phyloP scores from a whole-genome alignment of 2,888 invertebrate genomes.

The Itoplectis maculator region DNA sequence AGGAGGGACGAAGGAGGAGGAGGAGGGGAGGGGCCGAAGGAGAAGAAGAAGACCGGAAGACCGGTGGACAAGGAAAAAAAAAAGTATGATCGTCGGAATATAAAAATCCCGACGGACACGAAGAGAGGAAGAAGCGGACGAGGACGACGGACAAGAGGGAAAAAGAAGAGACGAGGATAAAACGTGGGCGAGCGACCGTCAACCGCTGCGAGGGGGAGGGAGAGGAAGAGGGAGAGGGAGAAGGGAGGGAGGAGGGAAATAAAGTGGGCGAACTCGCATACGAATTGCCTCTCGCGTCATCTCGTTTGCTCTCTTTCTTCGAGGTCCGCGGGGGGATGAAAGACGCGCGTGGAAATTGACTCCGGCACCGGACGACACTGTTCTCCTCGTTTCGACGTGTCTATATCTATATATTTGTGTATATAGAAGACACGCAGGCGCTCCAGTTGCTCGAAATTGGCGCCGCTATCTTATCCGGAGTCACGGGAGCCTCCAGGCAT shows the following conservation, averaged over 20 bases:
- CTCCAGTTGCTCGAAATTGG: slow-evolving; percentile 22
- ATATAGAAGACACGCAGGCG: not conserved
- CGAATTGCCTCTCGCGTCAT: slow-evolving; percentile 72
- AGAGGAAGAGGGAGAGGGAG: slow-evolving; percentile 23
- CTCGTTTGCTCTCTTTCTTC: slow-evolving; percentile 58
- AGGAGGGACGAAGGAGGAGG: too few relatives aligned
- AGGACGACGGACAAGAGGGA: slow-evolving; percentile 52
- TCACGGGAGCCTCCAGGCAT: slow-evolving; percentile 16
- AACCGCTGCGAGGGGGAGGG: slow-evolving; percentile 69
- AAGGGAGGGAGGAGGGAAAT: slow-evolving; percentile 56
- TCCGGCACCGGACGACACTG: slow-evolving; percentile 45
- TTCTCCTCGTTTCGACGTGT: not conserved
- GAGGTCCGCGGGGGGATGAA: slow-evolving; percentile 49
- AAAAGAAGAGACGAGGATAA: slow-evolving; percentile 28
- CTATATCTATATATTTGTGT: too few relatives aligned
- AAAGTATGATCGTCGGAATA: slow-evolving; percentile 32
- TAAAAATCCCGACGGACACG: slow-evolving; percentile 21
- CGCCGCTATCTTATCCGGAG: slow-evolving; percentile 46
- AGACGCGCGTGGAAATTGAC: slow-evolving; percentile 60
- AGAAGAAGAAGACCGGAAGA: slow-evolving; percentile 62
- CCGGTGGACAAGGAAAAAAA: slow-evolving; percentile 31
- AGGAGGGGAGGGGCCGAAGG: too few relatives aligned
- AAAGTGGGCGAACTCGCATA: slow-evolving; percentile 78
- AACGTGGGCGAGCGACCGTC: slow-evolving; percentile 73
- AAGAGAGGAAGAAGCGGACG: slow-evolving; percentile 18